phyloP scores from a whole-genome alignment of 2,113 vertebrate species.

The Aleadryas rufinucha region DNA sequence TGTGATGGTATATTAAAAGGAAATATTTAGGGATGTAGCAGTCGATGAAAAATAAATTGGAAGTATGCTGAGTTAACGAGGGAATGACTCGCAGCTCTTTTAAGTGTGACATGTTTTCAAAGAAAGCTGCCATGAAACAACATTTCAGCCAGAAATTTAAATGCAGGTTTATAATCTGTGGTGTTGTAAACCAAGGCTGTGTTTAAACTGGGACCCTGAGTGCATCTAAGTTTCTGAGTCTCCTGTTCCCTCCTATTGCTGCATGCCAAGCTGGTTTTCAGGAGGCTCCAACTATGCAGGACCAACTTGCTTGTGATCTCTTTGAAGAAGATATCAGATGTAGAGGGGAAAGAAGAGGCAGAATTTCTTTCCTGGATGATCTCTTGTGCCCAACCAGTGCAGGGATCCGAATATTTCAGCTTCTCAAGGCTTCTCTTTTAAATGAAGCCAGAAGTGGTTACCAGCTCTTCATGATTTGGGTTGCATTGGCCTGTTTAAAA shows the following conservation, averaged over 20 bases:
- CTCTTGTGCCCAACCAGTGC: neutral
- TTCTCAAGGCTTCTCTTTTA: neutral
- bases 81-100: neutral
- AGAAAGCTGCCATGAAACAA: neutral
- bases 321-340: neutral
- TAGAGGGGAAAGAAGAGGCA: neutral
- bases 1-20: conserved; percentile 5
- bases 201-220: neutral
- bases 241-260: neutral
- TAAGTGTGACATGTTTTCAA: neutral
- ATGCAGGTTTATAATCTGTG: neutral
- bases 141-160: neutral
- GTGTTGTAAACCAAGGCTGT: neutral
- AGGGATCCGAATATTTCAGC: neutral
- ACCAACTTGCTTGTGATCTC: neutral
- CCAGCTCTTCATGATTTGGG: accelerated
- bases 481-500: neutral
- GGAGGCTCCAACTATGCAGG: neutral
- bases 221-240: neutral
- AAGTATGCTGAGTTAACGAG: neutral
- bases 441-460: neutral
- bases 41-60: conserved; percentile 36
- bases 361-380: neutral
- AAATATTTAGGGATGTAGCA: conserved; percentile 39
- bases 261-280: neutral